phyloP scores from a whole-genome alignment of 2,113 vertebrate genomes.

The Natator depressus region DNA sequence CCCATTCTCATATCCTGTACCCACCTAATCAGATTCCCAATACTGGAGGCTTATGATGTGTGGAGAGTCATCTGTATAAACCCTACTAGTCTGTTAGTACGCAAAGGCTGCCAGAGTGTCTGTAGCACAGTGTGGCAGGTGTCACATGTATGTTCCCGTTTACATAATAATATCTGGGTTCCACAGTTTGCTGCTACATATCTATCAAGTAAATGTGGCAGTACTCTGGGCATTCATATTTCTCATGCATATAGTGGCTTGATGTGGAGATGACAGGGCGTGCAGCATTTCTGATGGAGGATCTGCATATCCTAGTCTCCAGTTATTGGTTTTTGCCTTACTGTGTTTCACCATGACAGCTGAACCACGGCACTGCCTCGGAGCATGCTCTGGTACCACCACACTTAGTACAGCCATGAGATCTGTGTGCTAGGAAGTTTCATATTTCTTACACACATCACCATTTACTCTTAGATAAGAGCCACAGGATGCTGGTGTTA shows the following conservation, averaged over 20 bases:
- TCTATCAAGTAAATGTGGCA: background rate
- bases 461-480: background rate
- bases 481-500: no score
- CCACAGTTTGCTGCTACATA: accelerated
- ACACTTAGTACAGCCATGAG: background rate
- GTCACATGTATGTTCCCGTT: background rate
- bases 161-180: background rate
- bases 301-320: background rate
- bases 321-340: background rate
- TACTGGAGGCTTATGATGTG: background rate
- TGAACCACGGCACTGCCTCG: background rate
- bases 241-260: background rate
- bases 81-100: background rate
- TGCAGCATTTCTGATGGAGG: background rate
- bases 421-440: background rate
- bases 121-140: background rate
- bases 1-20: background rate
- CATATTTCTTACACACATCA: background rate
- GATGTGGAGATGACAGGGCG: background rate
- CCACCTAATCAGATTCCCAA: background rate
- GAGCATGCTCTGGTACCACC: background rate
- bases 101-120: background rate
- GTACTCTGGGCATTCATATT: background rate
- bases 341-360: background rate
- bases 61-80: background rate